phyloP scores from a whole-genome alignment of 1,140 invertebrate genomes.

The Eubasilissa regina region DNA sequence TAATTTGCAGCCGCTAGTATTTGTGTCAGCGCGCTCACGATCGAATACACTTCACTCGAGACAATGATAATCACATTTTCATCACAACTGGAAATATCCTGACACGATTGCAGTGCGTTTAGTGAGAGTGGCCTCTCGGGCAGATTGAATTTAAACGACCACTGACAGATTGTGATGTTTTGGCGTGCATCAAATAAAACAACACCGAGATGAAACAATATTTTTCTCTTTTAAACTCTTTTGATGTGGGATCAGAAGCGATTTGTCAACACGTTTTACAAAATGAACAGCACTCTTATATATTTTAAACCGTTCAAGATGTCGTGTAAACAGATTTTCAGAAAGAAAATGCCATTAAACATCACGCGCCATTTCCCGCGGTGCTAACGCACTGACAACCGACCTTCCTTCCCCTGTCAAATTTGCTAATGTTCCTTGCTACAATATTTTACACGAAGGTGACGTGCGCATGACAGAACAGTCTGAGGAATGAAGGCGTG shows the following conservation, averaged over 20 bases:
- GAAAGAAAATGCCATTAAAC: constrained; percentile 1
- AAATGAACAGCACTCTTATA: not conserved
- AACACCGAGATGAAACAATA: not conserved
- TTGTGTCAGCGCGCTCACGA: constrained; percentile 6
- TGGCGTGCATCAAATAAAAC: not conserved
- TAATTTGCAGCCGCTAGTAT: constrained; percentile 3
- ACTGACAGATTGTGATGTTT: not conserved
- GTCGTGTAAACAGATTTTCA: not conserved
- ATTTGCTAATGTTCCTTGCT: not conserved
- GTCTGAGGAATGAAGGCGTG: not conserved
- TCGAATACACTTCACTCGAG: constrained; percentile 17
- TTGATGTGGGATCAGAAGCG: no score
- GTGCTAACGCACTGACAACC: constrained; percentile 6
- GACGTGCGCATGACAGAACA: constrained; percentile 24
- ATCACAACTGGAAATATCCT: constrained; percentile 1
- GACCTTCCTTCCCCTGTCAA: not conserved
- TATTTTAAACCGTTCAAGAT: not conserved
- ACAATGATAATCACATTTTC: constrained; percentile 33
- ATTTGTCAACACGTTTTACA: not conserved
- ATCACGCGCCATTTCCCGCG: constrained; percentile 17
- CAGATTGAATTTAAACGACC: not conserved
- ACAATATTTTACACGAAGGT: not conserved
- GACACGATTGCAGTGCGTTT: not conserved
- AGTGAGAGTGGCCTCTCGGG: not conserved
- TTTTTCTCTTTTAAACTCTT: no score